Base-by-base conservation (phyloP, 2,888 invertebrate species). In the Scaptomyza caliginosa region DNA sequence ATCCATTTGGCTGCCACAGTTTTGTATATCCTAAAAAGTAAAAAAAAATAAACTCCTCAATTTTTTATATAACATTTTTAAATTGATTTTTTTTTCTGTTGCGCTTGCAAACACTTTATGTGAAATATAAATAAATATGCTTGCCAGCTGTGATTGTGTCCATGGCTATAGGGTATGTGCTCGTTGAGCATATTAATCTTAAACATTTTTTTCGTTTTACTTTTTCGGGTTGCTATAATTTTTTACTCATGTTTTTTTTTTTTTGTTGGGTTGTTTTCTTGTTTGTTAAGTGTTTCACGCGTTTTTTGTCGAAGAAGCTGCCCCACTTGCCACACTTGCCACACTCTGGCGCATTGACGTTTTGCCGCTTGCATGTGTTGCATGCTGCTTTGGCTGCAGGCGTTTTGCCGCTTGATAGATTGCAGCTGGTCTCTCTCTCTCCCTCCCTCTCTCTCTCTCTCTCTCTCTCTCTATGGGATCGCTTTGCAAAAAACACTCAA, bases 361-460 rank as follows among this genome's bases (percentile, higher is more conserved):
- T 56, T 39, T 49, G 6, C 38, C 16, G n/a, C n/a, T 19, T 55
- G 54, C 60, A 55, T 45, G 16, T 52, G 45, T 39, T 26, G 43
- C 10, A n/a, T 4, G 28, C 5, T 30, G 30, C n/a, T 30, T 68
- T 65, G 73, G 60, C 79, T 85, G 85, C 86, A 79, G 86, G 80
- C 80, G 80, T 73, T 80, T 86, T 83, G 76, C 59, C 73, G 55
- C 59, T 76, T 80, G 80, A 80, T 80, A 86, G 86, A 80, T 80
- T 76, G 80, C 86, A 86, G 86, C 83, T 80, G 80, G 59, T 74
- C 83, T 63, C 39, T 19, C 39, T 0, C 21, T 2, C n/a, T n/a
- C 19, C 6, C 19, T 1, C 38, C 19, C 11, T 5, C 19, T 21
- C 2, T 11, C n/a, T 10, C 3, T 38, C 19, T 38, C 6, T 19